phyloP scores from a whole-genome alignment of 2,113 vertebrate species.

The Pseudonaja textilis region DNA sequence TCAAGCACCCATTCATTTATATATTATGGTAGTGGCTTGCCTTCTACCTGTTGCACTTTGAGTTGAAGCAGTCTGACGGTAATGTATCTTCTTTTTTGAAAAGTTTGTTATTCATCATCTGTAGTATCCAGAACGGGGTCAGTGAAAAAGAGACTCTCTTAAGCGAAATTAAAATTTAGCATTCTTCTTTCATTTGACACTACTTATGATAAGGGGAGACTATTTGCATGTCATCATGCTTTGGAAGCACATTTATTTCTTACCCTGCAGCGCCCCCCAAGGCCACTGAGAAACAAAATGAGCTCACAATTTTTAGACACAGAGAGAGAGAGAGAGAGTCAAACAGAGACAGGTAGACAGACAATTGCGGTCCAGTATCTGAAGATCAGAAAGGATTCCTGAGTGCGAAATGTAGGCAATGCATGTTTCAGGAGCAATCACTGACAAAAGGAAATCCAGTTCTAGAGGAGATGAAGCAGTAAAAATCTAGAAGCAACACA shows the following conservation, averaged over 20 bases:
- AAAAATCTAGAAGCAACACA: not conserved
- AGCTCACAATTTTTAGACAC: not conserved
- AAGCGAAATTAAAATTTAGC: constrained; percentile 40
- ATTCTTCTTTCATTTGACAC: constrained; percentile 42
- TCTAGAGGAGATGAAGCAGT: constrained; percentile 7
- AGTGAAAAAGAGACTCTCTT: constrained; percentile 32
- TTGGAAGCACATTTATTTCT: constrained; percentile 33
- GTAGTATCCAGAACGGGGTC: constrained; percentile 37
- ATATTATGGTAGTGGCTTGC: constrained; percentile 21
- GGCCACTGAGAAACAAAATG: constrained; percentile 19
- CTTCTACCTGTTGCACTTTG: not conserved
- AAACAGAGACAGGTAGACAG: not conserved
- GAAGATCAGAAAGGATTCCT: not conserved
- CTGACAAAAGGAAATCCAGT: not conserved
- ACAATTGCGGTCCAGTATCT: constrained; percentile 7
- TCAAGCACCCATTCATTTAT: constrained; percentile 14
- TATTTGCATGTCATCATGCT: not conserved
- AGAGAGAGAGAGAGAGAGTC: not conserved
- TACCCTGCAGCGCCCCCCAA: constrained; percentile 63
- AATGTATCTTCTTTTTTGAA: constrained; percentile 13
- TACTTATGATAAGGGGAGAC: constrained; percentile 33
- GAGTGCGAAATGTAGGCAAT: not conserved
- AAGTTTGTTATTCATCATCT: constrained; percentile 25
- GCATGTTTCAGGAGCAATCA: not conserved
- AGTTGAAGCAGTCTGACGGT: constrained; percentile 14